Conservation (phyloP, 2,797 vertebrate genomes). For the Podarcis lilfordi region DNA sequence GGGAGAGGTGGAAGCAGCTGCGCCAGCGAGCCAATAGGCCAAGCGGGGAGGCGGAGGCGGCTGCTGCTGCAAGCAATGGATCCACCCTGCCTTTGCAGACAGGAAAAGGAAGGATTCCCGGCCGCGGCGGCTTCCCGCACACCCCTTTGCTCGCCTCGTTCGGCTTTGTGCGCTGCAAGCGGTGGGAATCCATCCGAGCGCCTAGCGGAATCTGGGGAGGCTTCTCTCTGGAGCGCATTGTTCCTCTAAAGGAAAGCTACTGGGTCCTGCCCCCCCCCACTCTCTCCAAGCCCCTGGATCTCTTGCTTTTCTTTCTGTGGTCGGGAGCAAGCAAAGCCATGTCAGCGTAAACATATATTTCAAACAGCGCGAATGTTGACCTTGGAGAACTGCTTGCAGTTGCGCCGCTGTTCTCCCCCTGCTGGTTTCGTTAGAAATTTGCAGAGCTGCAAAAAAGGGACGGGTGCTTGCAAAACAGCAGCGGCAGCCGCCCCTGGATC, state of each 20-base stretch:
- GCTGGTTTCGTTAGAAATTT: not conserved
- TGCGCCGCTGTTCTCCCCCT: not conserved
- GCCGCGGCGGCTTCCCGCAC: not conserved
- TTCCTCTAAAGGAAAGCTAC: not conserved
- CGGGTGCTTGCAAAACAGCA: not conserved
- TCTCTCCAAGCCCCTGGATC: not conserved
- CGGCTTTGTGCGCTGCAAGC: too few relatives aligned
- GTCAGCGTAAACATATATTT: not conserved
- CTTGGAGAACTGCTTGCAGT: not conserved
- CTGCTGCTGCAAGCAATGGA: not conserved
- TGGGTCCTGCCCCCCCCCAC: too few relatives aligned
- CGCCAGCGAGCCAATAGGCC: conserved; percentile 6
- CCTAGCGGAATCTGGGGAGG: not conserved
- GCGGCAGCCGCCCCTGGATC: not conserved
- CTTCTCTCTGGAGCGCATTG: not conserved
- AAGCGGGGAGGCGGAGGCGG: not conserved
- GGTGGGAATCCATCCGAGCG: not conserved
- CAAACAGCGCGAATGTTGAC: not conserved
- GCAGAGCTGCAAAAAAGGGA: too few relatives aligned
- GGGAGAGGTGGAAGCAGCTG: not conserved
- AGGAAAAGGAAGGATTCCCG: not conserved
- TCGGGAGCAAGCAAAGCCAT: not conserved
- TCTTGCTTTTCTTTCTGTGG: too few relatives aligned
- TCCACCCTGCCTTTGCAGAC: conserved; percentile 12
- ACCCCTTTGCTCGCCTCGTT: not conserved